These are phyloP conservation scores for Aphelinus certus DNA, from an alignment of 1,140 invertebrate species.

Conservation along the genomic window DNA sequence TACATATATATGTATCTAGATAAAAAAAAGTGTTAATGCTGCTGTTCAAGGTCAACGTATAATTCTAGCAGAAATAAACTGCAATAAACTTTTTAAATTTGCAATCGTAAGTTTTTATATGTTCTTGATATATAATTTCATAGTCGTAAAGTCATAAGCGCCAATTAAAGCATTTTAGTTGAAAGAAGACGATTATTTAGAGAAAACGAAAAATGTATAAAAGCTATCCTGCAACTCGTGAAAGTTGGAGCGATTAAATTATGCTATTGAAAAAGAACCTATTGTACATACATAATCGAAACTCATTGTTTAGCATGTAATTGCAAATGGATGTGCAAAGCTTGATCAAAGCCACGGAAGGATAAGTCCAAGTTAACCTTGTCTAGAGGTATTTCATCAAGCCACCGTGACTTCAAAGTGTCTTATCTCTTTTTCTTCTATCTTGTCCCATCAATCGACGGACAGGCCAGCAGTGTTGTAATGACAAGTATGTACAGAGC, in stretches of 20 bases:
- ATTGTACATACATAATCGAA: constrained; percentile 58
- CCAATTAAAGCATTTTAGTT: constrained; percentile 35
- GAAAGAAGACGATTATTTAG: constrained; percentile 43
- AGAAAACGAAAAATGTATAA: background rate
- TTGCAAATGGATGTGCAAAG: constrained; percentile 55
- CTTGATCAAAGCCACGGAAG: constrained; percentile 57
- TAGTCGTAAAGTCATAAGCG: constrained; percentile 43
- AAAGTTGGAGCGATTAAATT: constrained; percentile 35
- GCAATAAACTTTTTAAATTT: constrained; percentile 44
- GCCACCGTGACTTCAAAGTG: constrained; percentile 59
- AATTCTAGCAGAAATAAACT: constrained; percentile 37
- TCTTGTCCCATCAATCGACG: constrained; percentile 54
- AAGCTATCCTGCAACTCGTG: constrained; percentile 25
- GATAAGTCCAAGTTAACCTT: constrained; percentile 46
- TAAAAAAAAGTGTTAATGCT: constrained; percentile 50
- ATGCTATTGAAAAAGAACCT: constrained; percentile 47
- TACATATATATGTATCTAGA: no score
- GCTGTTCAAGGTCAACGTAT: constrained; percentile 49
- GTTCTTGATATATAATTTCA: constrained; percentile 60
- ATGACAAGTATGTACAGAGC: constrained; percentile 30
- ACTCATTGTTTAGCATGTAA: constrained; percentile 54
- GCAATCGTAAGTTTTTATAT: constrained; percentile 63
- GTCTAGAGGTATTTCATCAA: constrained; percentile 21
- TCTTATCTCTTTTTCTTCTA: constrained; percentile 56
- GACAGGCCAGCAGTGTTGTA: constrained; percentile 48